Base-by-base conservation (phyloP, 2,113 vertebrate species). In the Saiga tatarica region DNA sequence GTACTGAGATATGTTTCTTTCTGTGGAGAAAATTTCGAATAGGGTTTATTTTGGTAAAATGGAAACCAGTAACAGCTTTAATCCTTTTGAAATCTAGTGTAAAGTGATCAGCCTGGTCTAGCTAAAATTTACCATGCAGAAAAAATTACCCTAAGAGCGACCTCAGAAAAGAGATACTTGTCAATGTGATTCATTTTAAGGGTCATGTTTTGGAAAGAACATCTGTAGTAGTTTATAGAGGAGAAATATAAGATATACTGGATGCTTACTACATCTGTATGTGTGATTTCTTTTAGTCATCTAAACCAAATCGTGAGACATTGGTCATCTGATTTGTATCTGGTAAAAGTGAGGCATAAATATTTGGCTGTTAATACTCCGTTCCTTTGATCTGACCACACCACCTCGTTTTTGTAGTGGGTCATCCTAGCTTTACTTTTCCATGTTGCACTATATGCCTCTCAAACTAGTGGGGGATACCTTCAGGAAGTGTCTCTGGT, bases 31-130 rank as follows among this genome's bases (percentile, higher is more conserved):
- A 71, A 88, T 88, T 86, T 92, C 89, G 55, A 90, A 17, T 85
- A 59, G 14, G 39, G 23, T 33, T 64, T 79, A 74, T 79, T 96
- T 62, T 78, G 82, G 60, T 42, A 45, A 87, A 82, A 2, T 39
- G 76, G 33, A 60, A 62, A 86, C 1, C 13, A 95, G 26, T 36
- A 84, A 87, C 12, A 50, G 50, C 21, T 92, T 67, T 42, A 86
- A 47, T 89, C 60, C 47, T 87, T 87, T 90, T 82, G 47, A 96
- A 94, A 97, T 84, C 55, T 83, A 60, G 30, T 53, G 15, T 67
- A 92, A 95, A 57, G 16, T 11, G 36, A 5, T 59, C 57, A 62
- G 3, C 33, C 9, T 82, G 33, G 3, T 19, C 25, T 50, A 83
- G 15, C 36, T 89, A 89, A 95, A 96, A 84, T 90, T n/a, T 87